A percentile compares a stretch with the other conserved stretches of the same genome.
phyloP scores from a whole-genome alignment of 2,797 vertebrate species.

The Leptoclinus maculatus region DNA sequence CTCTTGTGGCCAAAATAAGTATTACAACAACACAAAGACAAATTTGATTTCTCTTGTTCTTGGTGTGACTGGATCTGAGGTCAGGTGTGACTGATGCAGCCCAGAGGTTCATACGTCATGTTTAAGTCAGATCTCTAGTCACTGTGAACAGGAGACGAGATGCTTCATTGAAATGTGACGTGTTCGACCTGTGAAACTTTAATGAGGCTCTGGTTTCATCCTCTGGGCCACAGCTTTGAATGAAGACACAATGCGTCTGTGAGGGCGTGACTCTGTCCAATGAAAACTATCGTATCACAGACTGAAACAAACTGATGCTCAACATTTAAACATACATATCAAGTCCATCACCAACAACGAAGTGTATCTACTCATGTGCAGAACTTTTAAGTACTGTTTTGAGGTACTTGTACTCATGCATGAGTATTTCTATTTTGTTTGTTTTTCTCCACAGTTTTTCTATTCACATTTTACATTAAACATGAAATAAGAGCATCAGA shows the following conservation, averaged over 20 bases:
- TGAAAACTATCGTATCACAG: neutral
- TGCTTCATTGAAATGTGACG: constrained; percentile 36
- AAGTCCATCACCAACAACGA: too few species aligned
- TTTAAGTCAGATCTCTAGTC: neutral
- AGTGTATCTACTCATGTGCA: neutral
- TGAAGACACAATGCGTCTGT: neutral
- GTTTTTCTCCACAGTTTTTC: too few species aligned
- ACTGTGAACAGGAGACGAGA: constrained; percentile 26
- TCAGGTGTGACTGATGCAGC: neutral
- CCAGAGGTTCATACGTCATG: neutral
- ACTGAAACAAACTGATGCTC: too few species aligned
- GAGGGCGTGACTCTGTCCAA: neutral
- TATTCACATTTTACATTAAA: too few species aligned
- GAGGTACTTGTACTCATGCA: too few species aligned
- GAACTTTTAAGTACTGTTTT: neutral
- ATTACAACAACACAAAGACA: too few species aligned
- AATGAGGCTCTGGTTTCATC: constrained; percentile 56
- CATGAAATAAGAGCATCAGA: neutral
- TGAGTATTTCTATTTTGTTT: too few species aligned
- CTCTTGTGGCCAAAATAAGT: neutral
- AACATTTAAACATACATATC: neutral
- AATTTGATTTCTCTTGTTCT: too few species aligned
- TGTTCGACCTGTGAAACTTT: constrained; percentile 61
- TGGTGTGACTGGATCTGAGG: too few species aligned
- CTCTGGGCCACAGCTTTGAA: neutral